Percentiles rank a stretch among this genome's conserved stretches.
These are phyloP conservation scores for Drosophila sp. DNA, from an alignment of 1,140 invertebrate genomes.

Conservation along the genomic window DNA sequence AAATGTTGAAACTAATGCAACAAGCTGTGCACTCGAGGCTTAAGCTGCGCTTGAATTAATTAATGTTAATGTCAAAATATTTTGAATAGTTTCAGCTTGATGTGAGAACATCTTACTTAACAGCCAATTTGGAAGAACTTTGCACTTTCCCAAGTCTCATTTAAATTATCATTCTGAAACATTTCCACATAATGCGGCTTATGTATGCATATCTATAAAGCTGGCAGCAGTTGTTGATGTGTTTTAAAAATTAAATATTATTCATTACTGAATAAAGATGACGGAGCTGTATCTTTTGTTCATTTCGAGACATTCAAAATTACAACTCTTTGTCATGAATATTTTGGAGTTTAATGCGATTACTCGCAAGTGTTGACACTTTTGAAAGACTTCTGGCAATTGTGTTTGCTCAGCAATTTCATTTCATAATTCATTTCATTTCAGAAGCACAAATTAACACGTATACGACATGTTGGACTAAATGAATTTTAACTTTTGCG, in stretches of 20 bases:
- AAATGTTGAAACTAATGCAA: conserved; percentile 25
- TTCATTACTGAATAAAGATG: conserved; percentile 49
- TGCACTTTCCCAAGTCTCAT: neutral
- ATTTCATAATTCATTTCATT: conserved; percentile 60
- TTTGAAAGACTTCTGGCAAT: conserved; percentile 37
- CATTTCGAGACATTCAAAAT: neutral
- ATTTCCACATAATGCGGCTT: no score
- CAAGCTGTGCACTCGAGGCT: conserved; percentile 3
- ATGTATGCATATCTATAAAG: no score
- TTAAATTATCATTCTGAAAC: neutral
- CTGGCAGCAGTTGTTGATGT: conserved; percentile 29
- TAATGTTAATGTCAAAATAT: conserved; percentile 23
- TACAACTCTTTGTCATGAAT: conserved; percentile 8
- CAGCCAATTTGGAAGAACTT: neutral
- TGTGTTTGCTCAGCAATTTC: conserved; percentile 36
- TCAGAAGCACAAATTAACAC: conserved; percentile 38
- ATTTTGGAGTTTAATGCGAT: conserved; percentile 7
- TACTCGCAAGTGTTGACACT: conserved; percentile 38
- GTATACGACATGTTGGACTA: conserved; percentile 51
- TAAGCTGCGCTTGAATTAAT: conserved; percentile 13
- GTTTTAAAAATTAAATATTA: conserved; percentile 21
- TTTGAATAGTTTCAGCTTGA: neutral
- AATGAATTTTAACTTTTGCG: conserved; percentile 30
- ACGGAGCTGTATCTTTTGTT: neutral
- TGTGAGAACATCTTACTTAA: neutral